Evolutionary conservation across 2,113 vertebrate genomes (phyloP), one percentile per base, ranked within the genome.

Genomic region (Prochilodus magdalenae): DNA sequence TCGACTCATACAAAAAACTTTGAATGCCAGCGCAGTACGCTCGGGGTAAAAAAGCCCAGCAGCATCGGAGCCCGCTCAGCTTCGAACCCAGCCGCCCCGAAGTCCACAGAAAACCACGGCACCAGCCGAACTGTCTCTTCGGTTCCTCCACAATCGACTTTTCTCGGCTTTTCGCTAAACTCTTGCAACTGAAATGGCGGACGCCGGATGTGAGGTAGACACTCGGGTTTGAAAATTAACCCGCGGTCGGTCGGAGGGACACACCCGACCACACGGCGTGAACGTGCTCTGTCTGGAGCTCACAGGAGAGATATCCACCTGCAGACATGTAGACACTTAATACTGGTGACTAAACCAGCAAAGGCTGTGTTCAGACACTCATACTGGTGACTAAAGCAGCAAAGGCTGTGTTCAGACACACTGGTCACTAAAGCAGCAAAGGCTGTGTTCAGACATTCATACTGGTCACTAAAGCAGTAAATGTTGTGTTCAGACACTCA

Each of bases 141-240:
- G 40, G 40, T 10, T 44, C 40, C 40, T 5, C 40, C 40, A 44
- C 40, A 44, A 10, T 10, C 40, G 4, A 44, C 40, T 44, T 44
- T 44, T 36, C 8, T 11, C 8, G 1, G 40, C n/a, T n/a, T n/a
- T n/a, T n/a, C n/a, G n/a, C n/a, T n/a, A n/a, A 91, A 88, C 81
- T 87, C 86, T 30, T 8, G 36, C 83, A 86, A 90, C 89, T 89
- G 94, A 95, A 96, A 96, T 96, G 95, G 95, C 95, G 95, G 94
- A 94, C 89, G 88, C 95, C 95, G 96, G 96, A 97, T 94, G 89
- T 94, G 95, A 94, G 86, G 90, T 81, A 81, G 6, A 13, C 0
- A 8, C 16, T 14, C 5, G 27, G 12, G 30, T 67, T 18, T 69
- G 13, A 49, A 44, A 47, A 13, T 27, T 40, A 40, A 57, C 10